phyloP scores from a whole-genome alignment of 2,888 invertebrate genomes.

The Horisme vitalbata region DNA sequence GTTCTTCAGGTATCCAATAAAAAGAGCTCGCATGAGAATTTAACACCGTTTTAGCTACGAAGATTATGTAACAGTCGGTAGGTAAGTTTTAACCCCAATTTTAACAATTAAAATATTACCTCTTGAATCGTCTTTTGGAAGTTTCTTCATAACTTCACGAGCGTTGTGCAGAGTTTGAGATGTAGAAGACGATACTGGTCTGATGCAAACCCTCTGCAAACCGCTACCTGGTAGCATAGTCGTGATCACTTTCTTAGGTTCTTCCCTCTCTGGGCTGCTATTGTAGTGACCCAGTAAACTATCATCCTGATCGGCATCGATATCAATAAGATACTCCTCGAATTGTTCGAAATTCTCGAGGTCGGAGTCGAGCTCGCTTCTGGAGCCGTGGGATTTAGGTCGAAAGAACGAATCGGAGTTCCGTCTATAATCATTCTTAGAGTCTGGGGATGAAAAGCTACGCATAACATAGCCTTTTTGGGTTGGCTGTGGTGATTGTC shows the following conservation, averaged over 20 bases:
- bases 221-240: slow-evolving; percentile 72
- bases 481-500: slow-evolving; percentile 34
- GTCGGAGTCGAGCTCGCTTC: slow-evolving; percentile 70
- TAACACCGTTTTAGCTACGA: too few relatives aligned
- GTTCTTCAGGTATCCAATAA: too few relatives aligned
- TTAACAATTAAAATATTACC: slow-evolving; percentile 42
- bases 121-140: slow-evolving; percentile 55
- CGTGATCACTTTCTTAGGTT: slow-evolving; percentile 66
- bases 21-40: too few relatives aligned
- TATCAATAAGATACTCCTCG: slow-evolving; percentile 71
- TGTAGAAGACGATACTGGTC: slow-evolving; percentile 57
- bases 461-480: slow-evolving; percentile 61
- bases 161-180: slow-evolving; percentile 54
- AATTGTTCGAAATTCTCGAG: slow-evolving; percentile 72
- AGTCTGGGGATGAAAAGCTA: slow-evolving; percentile 71
- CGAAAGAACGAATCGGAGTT: slow-evolving; percentile 66
- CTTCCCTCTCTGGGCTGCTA: slow-evolving; percentile 60
- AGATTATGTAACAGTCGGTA: too few relatives aligned
- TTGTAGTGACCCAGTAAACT: slow-evolving; percentile 52
- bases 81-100: too few relatives aligned
- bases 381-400: slow-evolving; percentile 62
- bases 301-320: slow-evolving; percentile 69
- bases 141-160: slow-evolving; percentile 55
- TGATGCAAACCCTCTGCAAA: slow-evolving; percentile 64
- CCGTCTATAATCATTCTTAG: slow-evolving; percentile 61